Base-by-base conservation (phyloP, 1,140 invertebrate genomes). In the Thrips palmi region DNA sequence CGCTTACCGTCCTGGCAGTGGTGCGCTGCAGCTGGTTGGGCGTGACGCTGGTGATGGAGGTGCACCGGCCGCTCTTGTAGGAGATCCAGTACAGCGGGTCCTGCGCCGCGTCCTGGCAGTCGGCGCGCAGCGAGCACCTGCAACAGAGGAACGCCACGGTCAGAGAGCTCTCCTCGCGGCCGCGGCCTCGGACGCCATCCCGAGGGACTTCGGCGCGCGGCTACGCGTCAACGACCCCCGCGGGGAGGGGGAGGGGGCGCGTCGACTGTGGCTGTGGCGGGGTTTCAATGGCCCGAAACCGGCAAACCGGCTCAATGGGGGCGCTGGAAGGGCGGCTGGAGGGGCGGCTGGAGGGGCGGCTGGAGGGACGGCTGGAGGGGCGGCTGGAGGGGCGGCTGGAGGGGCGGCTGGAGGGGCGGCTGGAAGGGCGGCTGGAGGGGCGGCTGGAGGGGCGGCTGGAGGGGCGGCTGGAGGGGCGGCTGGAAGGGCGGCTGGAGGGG, bases 31-130 rank as follows among this genome's bases (percentile, higher is more conserved):
- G 64, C 55, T 91, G 78, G 57, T 81, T 74, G 2, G 92, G 91
- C 36, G 75, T 74, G 2, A 97, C 88, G 49, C 74, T 74, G 22
- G 87, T 91, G 46, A 97, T 94, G 24, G 85, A 89, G 1, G 89
- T 94, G 57, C 92, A 97, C 48, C 86, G 75, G 0, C 86, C 86
- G 50, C 83, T 92, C 52, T 86, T 88, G 58, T 96, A 96, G 10
- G 85, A 84, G 43, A 97, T 83, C 92, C 92, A 97, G 53, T 91
- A 89, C 4, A 93, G 61, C 2, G 83, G 80, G 61, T 92, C 85
- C 55, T 88, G 82, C 19, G 82, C 80, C 33, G 85, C 81, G 52
- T 93, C 85, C 52, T 83, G 78, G 56, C 92, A 97, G 50, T 89
- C 83, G 30, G 77, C 82, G 27, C 84, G 67, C 20, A 92, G 60